Evolutionary conservation across 1,140 invertebrate species (phyloP), one percentile per base, ranked within the genome.

Genomic region (Arion vulgaris): DNA sequence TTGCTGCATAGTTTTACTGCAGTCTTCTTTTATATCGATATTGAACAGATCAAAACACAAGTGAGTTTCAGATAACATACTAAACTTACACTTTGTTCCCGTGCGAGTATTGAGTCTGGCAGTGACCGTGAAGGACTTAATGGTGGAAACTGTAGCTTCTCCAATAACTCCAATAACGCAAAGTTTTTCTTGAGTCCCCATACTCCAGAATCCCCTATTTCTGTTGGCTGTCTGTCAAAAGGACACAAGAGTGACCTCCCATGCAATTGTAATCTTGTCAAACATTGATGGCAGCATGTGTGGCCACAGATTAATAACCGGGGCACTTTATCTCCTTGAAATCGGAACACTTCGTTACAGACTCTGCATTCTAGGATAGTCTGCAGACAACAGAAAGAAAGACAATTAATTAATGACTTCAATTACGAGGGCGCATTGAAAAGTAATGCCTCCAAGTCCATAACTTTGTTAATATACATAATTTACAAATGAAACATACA

Each of bases 131-230:
- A 85, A 45, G 90, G 80, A 71, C 77, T 86, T 49, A 89, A 84
- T 5, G 82, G 84, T n/a, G 86, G 82, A 76, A 87, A 89, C 74
- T 94, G 93, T 1, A 95, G 85, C 87, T 93, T 93, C 87, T 95
- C 94, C 5, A 95, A 84, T 4, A 95, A 81, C 85, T 95, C 94
- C 38, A 95, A 89, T 0, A 95, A 88, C 4, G 94, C 94, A 93
- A 95, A 95, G 88, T 95, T 95, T 86, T 95, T 95, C 89, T 95
- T 95, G 78, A 95, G 87, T 39, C 94, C 94, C 92, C 94, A 94
- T 15, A 95, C 93, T 36, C 94, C 94, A 66, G 93, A 93, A 71
- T 93, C 92, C 28, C 93, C 93, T 49, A 94, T 89, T 51, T 93
- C 91, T 17, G 94, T 95, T n/a, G 94, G 94, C 85, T 95, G 94